Percentiles rank a stretch among this genome's conserved stretches.
These are phyloP conservation scores for Zaprionus taronus DNA, from an alignment of 1,140 invertebrate species.

Conservation along the genomic window DNA sequence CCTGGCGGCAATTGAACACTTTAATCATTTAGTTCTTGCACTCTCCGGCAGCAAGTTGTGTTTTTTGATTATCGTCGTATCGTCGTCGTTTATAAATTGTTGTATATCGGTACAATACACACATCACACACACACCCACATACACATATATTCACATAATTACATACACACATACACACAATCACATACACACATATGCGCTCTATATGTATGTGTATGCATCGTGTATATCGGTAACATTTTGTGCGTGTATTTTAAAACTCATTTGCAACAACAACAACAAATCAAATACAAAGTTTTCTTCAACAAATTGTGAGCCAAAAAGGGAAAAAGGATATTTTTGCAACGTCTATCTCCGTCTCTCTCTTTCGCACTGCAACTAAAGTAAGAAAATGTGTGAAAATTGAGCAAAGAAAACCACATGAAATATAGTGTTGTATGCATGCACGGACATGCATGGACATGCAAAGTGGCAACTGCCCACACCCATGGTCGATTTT, in stretches of 20 bases:
- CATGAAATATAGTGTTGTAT: slow-evolving; percentile 31
- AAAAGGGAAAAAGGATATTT: slow-evolving; percentile 50
- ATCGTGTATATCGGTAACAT: slow-evolving; percentile 45
- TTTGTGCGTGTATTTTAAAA: slow-evolving; percentile 68
- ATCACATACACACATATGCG: slow-evolving; percentile 29
- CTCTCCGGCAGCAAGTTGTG: slow-evolving; percentile 84
- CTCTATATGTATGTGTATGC: slow-evolving; percentile 9
- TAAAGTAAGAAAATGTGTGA: slow-evolving; percentile 59
- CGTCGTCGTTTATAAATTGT: slow-evolving; percentile 81
- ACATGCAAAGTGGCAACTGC: slow-evolving; percentile 35
- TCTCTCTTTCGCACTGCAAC: slow-evolving; percentile 6
- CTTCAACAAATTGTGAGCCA: slow-evolving; percentile 45
- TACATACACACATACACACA: slow-evolving; percentile 32
- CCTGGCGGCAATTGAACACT: slow-evolving; percentile 76
- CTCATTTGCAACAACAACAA: slow-evolving; percentile 55
- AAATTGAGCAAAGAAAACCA: slow-evolving; percentile 19
- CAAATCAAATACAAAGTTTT: slow-evolving; percentile 36
- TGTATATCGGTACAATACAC: slow-evolving; percentile 80
- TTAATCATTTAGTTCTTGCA: slow-evolving; percentile 84
- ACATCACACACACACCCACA: slow-evolving; percentile 60
- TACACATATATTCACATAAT: slow-evolving; percentile 33
- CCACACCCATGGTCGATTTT: slow-evolving; percentile 81
- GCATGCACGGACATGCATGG: slow-evolving; percentile 25
- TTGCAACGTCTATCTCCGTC: slow-evolving; percentile 41
- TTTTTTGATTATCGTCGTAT: slow-evolving; percentile 83